Evolutionary conservation across 2,113 vertebrate species (phyloP).

Genomic region (Hypanus sabinus): DNA sequence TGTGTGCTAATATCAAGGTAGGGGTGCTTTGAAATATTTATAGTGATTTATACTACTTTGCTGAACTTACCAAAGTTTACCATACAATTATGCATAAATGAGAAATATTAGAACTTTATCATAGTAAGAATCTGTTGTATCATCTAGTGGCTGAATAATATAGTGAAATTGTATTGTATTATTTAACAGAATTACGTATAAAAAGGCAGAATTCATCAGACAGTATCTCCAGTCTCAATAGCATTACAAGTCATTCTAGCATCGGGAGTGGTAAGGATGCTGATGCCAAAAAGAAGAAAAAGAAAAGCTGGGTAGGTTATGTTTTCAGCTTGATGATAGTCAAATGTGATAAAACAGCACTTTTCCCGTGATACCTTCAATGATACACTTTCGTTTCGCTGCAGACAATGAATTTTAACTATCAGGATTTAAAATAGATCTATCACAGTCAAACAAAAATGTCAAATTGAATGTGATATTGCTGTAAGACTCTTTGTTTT

Average conservation of each 20-base stretch:
- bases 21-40: neutral
- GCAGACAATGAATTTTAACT: neutral
- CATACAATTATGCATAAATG: neutral
- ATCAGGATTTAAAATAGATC: neutral
- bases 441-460: neutral
- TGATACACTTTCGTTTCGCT: neutral
- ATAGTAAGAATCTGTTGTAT: neutral
- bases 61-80: neutral
- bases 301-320: slow-evolving; percentile 87
- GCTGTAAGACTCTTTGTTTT: neutral
- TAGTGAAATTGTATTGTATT: neutral
- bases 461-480: neutral
- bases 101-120: neutral
- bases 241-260: slow-evolving; percentile 88
- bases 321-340: neutral
- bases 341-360: neutral
- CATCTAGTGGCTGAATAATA: neutral
- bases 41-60: neutral
- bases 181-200: slow-evolving; percentile 69
- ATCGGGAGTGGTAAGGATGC: slow-evolving; percentile 81
- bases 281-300: slow-evolving; percentile 92
- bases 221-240: slow-evolving; percentile 92
- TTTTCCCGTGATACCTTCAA: neutral
- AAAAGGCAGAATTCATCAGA: slow-evolving; percentile 90
- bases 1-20: neutral